Percentiles rank a stretch among this genome's conserved stretches.
phyloP scores from a whole-genome alignment of 2,797 vertebrate genomes.

The Anguilla pacifica region DNA sequence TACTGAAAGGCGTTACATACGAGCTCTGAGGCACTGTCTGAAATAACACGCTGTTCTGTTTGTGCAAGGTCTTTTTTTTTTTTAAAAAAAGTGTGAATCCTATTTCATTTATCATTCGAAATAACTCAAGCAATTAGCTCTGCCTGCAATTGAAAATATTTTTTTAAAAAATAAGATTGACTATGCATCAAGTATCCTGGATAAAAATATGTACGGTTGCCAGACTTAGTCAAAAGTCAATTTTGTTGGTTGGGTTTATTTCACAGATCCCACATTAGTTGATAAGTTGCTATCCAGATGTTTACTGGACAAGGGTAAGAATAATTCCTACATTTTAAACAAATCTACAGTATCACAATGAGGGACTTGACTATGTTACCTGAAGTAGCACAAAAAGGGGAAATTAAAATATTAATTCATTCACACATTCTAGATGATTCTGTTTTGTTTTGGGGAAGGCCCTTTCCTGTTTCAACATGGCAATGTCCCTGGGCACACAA shows the following conservation, averaged over 20 bases:
- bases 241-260: background rate
- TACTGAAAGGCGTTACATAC: slow-evolving; percentile 30
- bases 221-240: background rate
- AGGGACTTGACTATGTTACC: background rate
- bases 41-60: background rate
- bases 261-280: background rate
- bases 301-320: background rate
- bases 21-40: background rate
- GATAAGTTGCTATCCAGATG: background rate
- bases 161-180: background rate
- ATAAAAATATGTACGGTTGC: background rate
- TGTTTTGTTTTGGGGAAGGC: too few species aligned
- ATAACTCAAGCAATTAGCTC: background rate
- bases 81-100: background rate
- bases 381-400: background rate
- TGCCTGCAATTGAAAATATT: background rate
- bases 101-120: too few species aligned
- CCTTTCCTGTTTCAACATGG: too few species aligned
- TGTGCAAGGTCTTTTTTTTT: background rate
- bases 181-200: background rate
- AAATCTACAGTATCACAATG: background rate
- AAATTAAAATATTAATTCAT: background rate
- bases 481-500: too few species aligned
- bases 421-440: too few species aligned
- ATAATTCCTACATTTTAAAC: background rate